A percentile compares a stretch with the other conserved stretches of the same genome.
phyloP scores from a whole-genome alignment of 1,140 invertebrate species.

The Chlorops oryzae region DNA sequence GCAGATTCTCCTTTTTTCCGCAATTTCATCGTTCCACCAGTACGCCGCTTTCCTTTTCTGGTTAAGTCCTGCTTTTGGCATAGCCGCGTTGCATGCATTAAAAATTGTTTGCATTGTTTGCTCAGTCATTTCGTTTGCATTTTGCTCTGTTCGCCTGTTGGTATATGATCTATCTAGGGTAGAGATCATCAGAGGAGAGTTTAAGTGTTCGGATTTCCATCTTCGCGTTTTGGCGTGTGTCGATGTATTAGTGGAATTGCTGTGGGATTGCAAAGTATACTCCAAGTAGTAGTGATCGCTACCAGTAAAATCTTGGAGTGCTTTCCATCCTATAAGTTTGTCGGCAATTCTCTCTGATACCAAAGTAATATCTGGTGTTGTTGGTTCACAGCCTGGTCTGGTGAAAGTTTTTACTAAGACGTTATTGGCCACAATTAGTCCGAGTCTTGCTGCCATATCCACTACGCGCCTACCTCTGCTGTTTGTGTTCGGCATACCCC shows the following conservation, averaged over 20 bases:
- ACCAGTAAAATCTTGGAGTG: slow-evolving; percentile 1
- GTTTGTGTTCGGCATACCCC: slow-evolving; percentile 17
- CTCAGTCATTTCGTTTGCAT: not conserved
- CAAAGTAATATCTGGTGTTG: slow-evolving; percentile 1
- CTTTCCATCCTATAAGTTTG: not conserved
- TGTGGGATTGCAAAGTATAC: not conserved
- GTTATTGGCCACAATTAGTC: slow-evolving; percentile 16
- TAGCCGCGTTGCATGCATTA: not conserved
- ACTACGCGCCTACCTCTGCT: slow-evolving; percentile 16
- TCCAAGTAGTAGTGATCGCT: slow-evolving; percentile 7
- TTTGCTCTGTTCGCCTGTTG: no score
- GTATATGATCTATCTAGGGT: no score
- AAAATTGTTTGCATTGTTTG: not conserved
- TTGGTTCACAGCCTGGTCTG: not conserved
- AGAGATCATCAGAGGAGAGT: no score
- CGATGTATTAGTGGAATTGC: no score
- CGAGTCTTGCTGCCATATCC: slow-evolving; percentile 18
- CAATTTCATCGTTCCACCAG: no score
- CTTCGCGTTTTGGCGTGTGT: no score
- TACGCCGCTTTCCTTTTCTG: not conserved
- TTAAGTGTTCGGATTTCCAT: no score
- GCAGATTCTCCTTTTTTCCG: no score
- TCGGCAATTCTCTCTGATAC: not conserved
- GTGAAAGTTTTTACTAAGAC: not conserved
- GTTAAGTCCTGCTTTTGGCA: not conserved